These are phyloP conservation scores for Brachystomella parvula DNA, from an alignment of 1,140 invertebrate species.

Conservation along the genomic window DNA sequence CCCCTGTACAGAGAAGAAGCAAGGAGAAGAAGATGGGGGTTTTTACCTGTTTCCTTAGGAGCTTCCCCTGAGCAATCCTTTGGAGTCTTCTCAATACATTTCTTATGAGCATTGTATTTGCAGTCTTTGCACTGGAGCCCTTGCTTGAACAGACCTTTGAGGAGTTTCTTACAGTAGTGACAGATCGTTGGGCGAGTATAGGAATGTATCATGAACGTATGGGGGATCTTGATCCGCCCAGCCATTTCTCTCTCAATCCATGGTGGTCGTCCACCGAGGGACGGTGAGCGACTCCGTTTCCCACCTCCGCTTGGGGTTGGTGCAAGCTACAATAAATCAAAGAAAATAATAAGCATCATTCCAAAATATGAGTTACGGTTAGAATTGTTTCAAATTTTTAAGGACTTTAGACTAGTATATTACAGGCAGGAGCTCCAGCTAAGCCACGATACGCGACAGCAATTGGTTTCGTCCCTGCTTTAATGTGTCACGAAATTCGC, in stretches of 20 bases:
- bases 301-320: conserved; percentile 27
- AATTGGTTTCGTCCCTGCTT: neutral
- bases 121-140: conserved; percentile 97
- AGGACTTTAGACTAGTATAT: too few species aligned
- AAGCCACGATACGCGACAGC: too few species aligned
- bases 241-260: conserved; percentile 68
- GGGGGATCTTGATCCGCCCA: conserved; percentile 72
- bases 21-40: conserved; percentile 4
- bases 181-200: conserved; percentile 95
- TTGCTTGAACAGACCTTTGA: conserved; percentile 92
- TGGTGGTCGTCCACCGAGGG: conserved; percentile 57
- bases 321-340: conserved; percentile 31
- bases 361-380: neutral
- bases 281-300: conserved; percentile 57
- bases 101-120: conserved; percentile 96
- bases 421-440: too few species aligned
- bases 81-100: conserved; percentile 87
- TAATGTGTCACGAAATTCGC: neutral
- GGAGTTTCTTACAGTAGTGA: conserved; percentile 87
- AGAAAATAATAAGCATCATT: conserved; percentile 7
- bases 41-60: conserved; percentile 43
- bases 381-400: neutral
- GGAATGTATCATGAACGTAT: conserved; percentile 83
- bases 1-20: neutral
- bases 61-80: conserved; percentile 90